Conservation (phyloP, 2,888 invertebrate genomes). For the Abrostola triplasia region DNA sequence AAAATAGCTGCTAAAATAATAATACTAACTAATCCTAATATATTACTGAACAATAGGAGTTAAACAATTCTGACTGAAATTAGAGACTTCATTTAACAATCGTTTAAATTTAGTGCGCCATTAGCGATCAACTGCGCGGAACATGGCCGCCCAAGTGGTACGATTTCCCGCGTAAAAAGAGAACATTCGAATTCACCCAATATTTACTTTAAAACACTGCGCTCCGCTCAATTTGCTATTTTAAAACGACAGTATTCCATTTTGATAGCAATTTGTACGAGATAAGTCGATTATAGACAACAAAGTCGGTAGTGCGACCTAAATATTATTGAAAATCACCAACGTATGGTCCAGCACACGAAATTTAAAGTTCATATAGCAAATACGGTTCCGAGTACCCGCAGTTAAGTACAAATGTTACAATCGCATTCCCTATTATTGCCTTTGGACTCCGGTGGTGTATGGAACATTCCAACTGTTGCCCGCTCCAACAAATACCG, state of each 20-base stretch:
- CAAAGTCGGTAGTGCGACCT: constrained; percentile 8
- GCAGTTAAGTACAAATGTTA: constrained; percentile 59
- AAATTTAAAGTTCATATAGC: constrained; percentile 42
- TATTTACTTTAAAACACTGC: constrained; percentile 48
- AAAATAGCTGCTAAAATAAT: constrained; percentile 61
- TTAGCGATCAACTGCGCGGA: constrained; percentile 59
- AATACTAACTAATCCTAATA: constrained; percentile 54
- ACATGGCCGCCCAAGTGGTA: constrained; percentile 49
- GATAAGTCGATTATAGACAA: constrained; percentile 12
- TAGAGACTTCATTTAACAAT: constrained; percentile 66
- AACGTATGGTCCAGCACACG: constrained; percentile 12
- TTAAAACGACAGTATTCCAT: constrained; percentile 35
- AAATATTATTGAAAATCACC: constrained; percentile 24
- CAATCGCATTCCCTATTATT: constrained; percentile 56
- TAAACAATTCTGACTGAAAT: constrained; percentile 63
- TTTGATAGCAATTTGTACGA: constrained; percentile 36
- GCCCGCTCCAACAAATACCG: constrained; percentile 55
- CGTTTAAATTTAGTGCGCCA: constrained; percentile 63
- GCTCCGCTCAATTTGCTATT: constrained; percentile 45
- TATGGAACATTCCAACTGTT: constrained; percentile 56
- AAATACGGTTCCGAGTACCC: constrained; percentile 43
- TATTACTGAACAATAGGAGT: constrained; percentile 58
- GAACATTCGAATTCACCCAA: constrained; percentile 44
- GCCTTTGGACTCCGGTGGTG: constrained; percentile 48
- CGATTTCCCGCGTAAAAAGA: constrained; percentile 38